Evolutionary conservation across 2,797 vertebrate species (phyloP), one percentile per base, ranked within the genome.

Genomic region (Oryzias dopingdopingensis): DNA sequence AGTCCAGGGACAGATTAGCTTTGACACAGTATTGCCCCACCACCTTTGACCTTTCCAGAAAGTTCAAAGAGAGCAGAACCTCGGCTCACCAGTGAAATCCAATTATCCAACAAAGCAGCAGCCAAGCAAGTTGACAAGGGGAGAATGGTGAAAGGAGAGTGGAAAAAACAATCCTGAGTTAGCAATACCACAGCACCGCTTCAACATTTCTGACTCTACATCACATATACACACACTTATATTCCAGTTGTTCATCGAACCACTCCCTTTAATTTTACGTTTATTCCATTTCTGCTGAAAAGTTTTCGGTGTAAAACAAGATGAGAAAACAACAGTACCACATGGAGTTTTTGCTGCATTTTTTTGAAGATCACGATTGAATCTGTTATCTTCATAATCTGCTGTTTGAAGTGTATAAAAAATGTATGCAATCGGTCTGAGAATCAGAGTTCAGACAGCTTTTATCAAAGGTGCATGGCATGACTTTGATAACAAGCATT

Each of bases 1-100:
- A 80, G 78, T 82, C 76, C 71, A 70, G 85, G 83, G 85, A 90
- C 86, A 86, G 82, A 89, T 90, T 87, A 88, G 67, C 82, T 72
- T 72, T 82, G 87, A 84, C 87, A 85, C 70, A 32, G 68, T 77
- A 67, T 75, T 80, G 84, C 74, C 82, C 85, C 84, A 70, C 67
- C 75, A 88, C 86, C 85, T 77, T 65, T 82, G 79, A 88, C 87
- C 86, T 84, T 37, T 80, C 70, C 70, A 76, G 66, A 82, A 81
- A 83, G 82, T 84, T 89, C 81, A 79, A 58, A 72, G 77, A 83
- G 79, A 79, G 76, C 67, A 77, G 74, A 79, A 81, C 70, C 79
- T 49, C 74, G 67, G 77, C 77, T 80, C 73, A 71, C 74, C 51
- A 66, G 70, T 79, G 61, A 82, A 89, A 89, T 88, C 82, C 83